Conservation (phyloP, 2,888 invertebrate genomes). For the Drosophila vallismaia region DNA sequence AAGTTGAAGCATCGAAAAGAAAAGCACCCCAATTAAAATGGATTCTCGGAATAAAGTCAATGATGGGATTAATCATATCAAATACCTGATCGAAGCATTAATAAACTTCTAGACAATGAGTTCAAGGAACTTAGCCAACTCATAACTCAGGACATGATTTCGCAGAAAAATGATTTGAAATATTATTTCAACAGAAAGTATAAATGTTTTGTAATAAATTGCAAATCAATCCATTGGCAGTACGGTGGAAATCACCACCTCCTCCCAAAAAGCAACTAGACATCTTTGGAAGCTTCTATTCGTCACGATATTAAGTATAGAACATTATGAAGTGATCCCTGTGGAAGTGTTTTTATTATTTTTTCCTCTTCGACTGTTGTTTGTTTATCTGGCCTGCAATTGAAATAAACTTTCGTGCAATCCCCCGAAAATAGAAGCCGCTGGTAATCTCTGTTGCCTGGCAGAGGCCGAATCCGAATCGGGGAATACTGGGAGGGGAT, state of each 20-base stretch:
- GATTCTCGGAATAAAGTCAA: slow-evolving; percentile 24
- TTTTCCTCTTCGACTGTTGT: slow-evolving; percentile 13
- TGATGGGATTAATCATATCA: slow-evolving; percentile 18
- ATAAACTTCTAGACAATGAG: slow-evolving; percentile 30
- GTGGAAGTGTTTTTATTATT: slow-evolving; percentile 8
- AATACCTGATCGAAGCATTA: slow-evolving; percentile 21
- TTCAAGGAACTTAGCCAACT: slow-evolving; percentile 40
- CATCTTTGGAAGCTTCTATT: slow-evolving; percentile 26
- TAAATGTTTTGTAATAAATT: slow-evolving; percentile 48
- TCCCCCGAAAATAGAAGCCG: slow-evolving; percentile 64
- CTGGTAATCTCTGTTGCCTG: slow-evolving; percentile 37
- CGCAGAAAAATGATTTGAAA: slow-evolving; percentile 38
- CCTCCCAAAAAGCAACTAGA: slow-evolving; percentile 13
- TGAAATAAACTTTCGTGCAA: slow-evolving; percentile 64
- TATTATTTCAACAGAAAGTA: slow-evolving; percentile 40
- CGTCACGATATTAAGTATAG: slow-evolving; percentile 68
- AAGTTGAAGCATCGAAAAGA: neutral
- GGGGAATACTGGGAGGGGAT: slow-evolving; percentile 24
- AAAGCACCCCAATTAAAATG: slow-evolving; percentile 8
- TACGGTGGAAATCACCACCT: slow-evolving; percentile 27
- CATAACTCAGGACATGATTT: slow-evolving; percentile 8
- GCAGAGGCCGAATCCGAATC: slow-evolving; percentile 21
- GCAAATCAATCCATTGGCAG: slow-evolving; percentile 49
- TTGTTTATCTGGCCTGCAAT: slow-evolving; percentile 47
- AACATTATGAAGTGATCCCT: slow-evolving; percentile 64